Percentiles rank a stretch among this genome's conserved stretches.
These are phyloP conservation scores for Ophthalmolycus amberensis DNA, from an alignment of 2,113 vertebrate species.

Conservation along the genomic window DNA sequence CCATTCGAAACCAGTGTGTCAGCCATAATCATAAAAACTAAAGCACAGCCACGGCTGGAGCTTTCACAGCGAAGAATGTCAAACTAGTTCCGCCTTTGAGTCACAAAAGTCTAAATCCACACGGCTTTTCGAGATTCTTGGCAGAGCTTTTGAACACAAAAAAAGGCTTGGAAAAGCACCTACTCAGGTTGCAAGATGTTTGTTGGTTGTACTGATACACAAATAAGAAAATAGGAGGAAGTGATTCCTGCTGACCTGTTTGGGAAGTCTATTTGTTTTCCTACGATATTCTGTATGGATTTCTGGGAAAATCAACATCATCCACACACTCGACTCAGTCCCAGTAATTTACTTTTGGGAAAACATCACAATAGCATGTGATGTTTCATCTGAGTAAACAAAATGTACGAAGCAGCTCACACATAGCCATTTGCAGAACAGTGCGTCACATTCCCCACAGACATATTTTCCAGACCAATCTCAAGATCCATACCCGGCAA, in stretches of 20 bases:
- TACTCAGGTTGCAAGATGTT: neutral
- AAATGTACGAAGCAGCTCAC: conserved; percentile 17
- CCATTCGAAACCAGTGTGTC: neutral
- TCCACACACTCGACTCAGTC: neutral
- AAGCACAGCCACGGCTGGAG: neutral
- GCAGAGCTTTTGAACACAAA: neutral
- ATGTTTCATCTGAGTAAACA: conserved; percentile 36
- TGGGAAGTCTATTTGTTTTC: neutral
- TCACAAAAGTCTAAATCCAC: neutral
- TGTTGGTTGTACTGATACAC: neutral
- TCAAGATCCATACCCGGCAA: conserved; percentile 16
- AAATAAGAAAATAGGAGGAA: neutral
- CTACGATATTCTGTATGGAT: neutral
- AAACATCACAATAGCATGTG: neutral
- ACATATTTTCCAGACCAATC: conserved; percentile 15
- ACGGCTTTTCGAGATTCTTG: neutral
- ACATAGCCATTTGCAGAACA: conserved; percentile 17
- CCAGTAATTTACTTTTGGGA: neutral
- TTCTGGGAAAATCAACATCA: neutral
- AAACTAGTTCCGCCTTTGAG: neutral
- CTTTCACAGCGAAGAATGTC: neutral
- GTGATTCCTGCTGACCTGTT: neutral
- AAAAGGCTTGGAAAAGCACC: neutral
- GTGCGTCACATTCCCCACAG: conserved; percentile 13
- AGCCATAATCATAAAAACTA: neutral